A percentile compares a stretch with the other conserved stretches of the same genome.
phyloP scores from a whole-genome alignment of 2,113 vertebrate species.

The Cinclus cinclus region DNA sequence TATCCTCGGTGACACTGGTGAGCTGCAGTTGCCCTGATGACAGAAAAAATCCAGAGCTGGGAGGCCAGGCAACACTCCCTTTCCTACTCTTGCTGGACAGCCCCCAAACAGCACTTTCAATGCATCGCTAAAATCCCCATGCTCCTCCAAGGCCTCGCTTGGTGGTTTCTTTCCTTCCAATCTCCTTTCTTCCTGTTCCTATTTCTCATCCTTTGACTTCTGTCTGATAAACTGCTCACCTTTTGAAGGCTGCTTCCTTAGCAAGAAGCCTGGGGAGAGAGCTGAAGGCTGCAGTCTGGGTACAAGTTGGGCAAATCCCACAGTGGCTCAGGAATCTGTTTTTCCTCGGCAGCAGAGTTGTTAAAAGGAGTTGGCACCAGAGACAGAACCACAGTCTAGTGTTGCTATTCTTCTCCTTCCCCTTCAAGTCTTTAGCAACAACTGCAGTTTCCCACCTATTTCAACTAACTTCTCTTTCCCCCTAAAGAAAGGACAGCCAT shows the following conservation, averaged over 20 bases:
- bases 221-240: not conserved
- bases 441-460: conserved; percentile 61
- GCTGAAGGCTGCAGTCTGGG: not conserved
- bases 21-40: not conserved
- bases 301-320: not conserved
- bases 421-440: conserved; percentile 34
- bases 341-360: not conserved
- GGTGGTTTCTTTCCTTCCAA: not conserved
- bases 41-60: not conserved
- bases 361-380: conserved; percentile 37
- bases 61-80: not conserved
- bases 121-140: not conserved
- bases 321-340: conserved; percentile 1
- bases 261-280: not conserved
- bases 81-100: not conserved
- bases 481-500: conserved; percentile 49
- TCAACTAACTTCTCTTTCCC: conserved; percentile 52
- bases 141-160: not conserved
- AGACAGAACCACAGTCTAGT: conserved; percentile 15
- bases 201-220: not conserved
- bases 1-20: not conserved
- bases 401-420: conserved; percentile 25
- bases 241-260: not conserved
- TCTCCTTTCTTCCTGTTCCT: not conserved
- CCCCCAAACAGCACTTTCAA: not conserved